Conservation (phyloP, 2,888 invertebrate species). For the Nysson spinosus region DNA sequence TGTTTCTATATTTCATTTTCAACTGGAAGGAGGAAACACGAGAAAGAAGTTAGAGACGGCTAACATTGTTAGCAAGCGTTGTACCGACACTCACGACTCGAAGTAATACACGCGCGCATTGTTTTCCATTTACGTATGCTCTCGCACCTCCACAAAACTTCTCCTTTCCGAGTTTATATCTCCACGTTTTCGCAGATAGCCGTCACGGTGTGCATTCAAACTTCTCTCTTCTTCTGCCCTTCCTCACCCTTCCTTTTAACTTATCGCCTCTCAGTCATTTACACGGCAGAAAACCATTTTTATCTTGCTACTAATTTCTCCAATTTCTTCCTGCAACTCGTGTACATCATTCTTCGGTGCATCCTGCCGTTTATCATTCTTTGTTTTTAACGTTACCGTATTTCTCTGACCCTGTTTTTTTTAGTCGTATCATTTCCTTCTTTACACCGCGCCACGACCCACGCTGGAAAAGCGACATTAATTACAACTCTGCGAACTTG, state of each 20-base stretch:
- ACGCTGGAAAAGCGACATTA: constrained; percentile 55
- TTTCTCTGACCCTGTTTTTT: neutral
- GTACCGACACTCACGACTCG: constrained; percentile 4
- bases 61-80: constrained; percentile 48
- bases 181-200: constrained; percentile 26
- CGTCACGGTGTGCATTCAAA: constrained; percentile 38
- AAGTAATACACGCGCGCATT: constrained; percentile 43
- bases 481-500: constrained; percentile 45
- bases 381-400: neutral
- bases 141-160: constrained; percentile 40
- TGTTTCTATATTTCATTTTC: constrained; percentile 41
- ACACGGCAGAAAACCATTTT: no score
- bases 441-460: constrained; percentile 8
- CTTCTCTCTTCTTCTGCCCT: neutral
- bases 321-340: neutral
- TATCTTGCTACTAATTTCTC: constrained; percentile 14
- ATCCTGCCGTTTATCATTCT: neutral
- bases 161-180: constrained; percentile 46
- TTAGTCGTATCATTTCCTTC: neutral
- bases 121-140: constrained; percentile 52
- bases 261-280: no score
- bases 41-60: constrained; percentile 30
- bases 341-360: constrained; percentile 1
- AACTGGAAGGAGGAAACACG: constrained; percentile 31
- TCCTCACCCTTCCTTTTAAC: neutral